Conservation (phyloP, 2,797 vertebrate species). For the Coregonus sp. region DNA sequence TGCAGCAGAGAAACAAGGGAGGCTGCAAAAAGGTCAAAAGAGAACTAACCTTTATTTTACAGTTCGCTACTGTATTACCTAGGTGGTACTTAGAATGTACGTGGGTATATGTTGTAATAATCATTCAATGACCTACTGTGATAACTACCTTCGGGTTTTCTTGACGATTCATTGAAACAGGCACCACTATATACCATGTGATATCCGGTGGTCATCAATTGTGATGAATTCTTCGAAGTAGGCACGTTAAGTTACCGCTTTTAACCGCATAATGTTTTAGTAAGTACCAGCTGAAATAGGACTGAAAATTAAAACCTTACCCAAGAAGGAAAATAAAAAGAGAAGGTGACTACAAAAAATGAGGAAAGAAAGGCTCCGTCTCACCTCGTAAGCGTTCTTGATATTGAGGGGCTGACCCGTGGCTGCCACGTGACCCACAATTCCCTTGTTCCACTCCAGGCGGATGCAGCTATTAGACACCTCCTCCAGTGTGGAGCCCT, state of each 20-base stretch:
- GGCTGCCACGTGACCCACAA: conserved; percentile 92
- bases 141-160: neutral
- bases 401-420: conserved; percentile 93
- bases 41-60: neutral
- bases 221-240: no score
- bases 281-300: no score
- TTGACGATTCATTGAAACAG: no score
- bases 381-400: conserved; percentile 94
- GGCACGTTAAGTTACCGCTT: no score
- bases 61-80: neutral
- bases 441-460: conserved; percentile 97
- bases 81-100: neutral
- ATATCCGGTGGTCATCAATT: no score
- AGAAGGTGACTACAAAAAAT: no score
- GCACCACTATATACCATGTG: no score
- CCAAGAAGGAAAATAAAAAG: no score
- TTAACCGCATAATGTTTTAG: no score
- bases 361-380: no score
- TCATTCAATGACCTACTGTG: neutral
- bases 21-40: neutral
- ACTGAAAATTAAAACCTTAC: no score
- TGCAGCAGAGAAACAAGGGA: neutral
- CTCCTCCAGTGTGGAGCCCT: conserved; percentile 94
- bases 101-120: neutral
- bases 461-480: conserved; percentile 92